These are phyloP conservation scores for Bungarus multicinctus DNA, from an alignment of 2,113 vertebrate species.

Conservation along the genomic window DNA sequence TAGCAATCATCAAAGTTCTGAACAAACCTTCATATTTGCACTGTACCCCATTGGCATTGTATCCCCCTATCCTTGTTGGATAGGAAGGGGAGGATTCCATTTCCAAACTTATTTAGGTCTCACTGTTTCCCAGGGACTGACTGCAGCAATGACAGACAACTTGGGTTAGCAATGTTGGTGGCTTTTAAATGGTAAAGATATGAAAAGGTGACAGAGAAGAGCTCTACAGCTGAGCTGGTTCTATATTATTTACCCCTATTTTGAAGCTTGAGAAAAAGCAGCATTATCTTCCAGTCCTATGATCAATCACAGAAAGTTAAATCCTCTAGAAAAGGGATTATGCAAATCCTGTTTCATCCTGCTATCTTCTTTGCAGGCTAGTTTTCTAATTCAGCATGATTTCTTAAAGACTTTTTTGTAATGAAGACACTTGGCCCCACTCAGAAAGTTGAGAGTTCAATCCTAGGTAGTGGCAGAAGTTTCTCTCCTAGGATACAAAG, in stretches of 20 bases:
- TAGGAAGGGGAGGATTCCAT: slow-evolving; percentile 19
- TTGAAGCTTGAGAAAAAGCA: background rate
- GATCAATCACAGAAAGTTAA: background rate
- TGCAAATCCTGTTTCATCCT: background rate
- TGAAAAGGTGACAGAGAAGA: background rate
- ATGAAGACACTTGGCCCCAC: too few species aligned
- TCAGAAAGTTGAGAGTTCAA: too few species aligned
- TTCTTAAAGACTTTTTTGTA: background rate
- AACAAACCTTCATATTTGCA: background rate
- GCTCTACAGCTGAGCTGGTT: background rate
- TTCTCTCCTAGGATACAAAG: too few species aligned
- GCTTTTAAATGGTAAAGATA: background rate
- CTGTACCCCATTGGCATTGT: background rate
- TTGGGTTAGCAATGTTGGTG: background rate
- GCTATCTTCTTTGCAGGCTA: background rate
- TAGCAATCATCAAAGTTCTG: slow-evolving; percentile 18
- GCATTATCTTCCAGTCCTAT: background rate
- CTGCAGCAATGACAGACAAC: background rate
- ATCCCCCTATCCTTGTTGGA: background rate
- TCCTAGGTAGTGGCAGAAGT: too few species aligned
- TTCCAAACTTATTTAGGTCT: background rate
- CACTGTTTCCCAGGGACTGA: background rate
- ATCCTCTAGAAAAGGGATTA: background rate
- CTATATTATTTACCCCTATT: background rate
- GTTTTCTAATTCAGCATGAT: background rate